These are phyloP conservation scores for Tautogolabrus adspersus DNA, from an alignment of 2,113 vertebrate species.

Conservation along the genomic window DNA sequence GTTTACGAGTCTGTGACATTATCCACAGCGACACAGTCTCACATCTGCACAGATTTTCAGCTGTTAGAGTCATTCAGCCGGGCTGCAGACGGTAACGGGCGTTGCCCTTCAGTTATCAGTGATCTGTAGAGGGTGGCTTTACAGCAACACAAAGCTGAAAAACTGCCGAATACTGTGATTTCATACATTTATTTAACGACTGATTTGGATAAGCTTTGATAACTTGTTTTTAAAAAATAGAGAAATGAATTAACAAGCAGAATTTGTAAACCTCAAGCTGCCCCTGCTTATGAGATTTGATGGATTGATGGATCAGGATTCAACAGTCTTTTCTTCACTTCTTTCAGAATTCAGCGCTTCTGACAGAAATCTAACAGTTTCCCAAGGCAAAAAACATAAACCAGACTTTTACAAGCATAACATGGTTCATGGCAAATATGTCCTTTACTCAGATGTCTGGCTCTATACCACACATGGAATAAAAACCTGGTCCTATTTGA, in stretches of 20 bases:
- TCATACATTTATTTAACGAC: not conserved
- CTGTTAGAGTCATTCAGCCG: constrained; percentile 72
- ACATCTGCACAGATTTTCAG: constrained; percentile 75
- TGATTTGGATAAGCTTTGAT: not conserved
- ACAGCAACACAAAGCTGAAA: constrained; percentile 13
- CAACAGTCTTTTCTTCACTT: constrained; percentile 45
- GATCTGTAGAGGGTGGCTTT: constrained; percentile 24
- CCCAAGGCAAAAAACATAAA: constrained; percentile 67
- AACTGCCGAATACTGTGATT: not conserved
- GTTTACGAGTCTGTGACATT: constrained; percentile 74
- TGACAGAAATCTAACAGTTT: constrained; percentile 61
- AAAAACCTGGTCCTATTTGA: constrained; percentile 61
- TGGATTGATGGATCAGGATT: constrained; percentile 62
- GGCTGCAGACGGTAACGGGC: constrained; percentile 6
- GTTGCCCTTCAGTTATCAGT: constrained; percentile 51
- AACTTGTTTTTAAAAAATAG: not conserved
- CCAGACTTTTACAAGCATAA: constrained; percentile 72
- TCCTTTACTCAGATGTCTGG: constrained; percentile 73
- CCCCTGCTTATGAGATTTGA: constrained; percentile 36
- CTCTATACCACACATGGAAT: constrained; percentile 64
- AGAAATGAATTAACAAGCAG: constrained; percentile 17
- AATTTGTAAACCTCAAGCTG: constrained; percentile 25
- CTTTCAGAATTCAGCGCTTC: constrained; percentile 33
- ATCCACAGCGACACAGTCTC: constrained; percentile 66
- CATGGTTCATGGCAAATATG: constrained; percentile 71